Evolutionary conservation across 2,888 invertebrate genomes (phyloP), one percentile per base, ranked within the genome.

Genomic region (Chalcis sispes): DNA sequence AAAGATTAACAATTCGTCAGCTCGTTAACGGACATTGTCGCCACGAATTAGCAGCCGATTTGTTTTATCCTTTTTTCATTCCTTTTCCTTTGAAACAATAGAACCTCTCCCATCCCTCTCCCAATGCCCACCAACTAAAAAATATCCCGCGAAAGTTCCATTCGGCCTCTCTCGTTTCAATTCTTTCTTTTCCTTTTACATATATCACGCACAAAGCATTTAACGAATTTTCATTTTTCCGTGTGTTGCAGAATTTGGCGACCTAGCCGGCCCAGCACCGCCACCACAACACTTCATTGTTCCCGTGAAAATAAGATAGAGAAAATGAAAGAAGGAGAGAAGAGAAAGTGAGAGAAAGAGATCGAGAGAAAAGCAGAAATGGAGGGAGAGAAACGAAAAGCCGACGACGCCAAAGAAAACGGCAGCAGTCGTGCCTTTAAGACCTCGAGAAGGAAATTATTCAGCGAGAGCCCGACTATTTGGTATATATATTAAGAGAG

Each of bases 211-310:
- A 80, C 79, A 80, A 80, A 79, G 72, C 69, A 64, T 52, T 83
- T 83, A 81, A 82, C 67, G 58, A 77, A 81, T 80, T 81, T 81
- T 82, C 79, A 81, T 81, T 77, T 81, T 76, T 77, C 75, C 50
- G 64, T 74, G 42, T 81, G 86, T 88, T 88, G 72, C 88, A 88
- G 88, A 88, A 85, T 79, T 83, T 88, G 84, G 87, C 88, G 82
- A 87, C 88, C 85, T 87, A 87, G 86, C 88, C 83, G 81, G 78
- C 75, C 81, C 80, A 64, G 54, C 32, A 52, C 42, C 52, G 58
- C 50, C 65, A 46, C 42, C 52, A 50, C 50, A 59, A 46, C 42
- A 80, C 80, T 80, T 80, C 79, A 81, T 82, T 83, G 81, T 82
- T 81, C 80, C 80, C 71, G 65, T 80, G 78, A 80, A n/a, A n/a